A percentile compares a stretch with the other conserved stretches of the same genome.
These are phyloP conservation scores for Alexandromys fortis DNA, from an alignment of 2,113 vertebrate genomes.

Conservation along the genomic window DNA sequence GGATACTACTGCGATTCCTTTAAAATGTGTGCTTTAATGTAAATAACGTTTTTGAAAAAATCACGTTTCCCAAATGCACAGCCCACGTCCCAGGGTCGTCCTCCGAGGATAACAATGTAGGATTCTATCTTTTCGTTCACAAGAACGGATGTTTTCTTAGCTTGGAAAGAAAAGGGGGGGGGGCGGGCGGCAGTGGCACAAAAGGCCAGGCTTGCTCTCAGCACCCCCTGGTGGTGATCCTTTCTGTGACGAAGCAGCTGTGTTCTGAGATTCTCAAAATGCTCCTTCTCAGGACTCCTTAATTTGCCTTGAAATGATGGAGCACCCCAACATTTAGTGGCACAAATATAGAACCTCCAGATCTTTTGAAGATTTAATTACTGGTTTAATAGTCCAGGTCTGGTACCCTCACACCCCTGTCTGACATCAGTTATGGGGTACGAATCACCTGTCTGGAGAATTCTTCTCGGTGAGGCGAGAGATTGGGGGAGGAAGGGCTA, in stretches of 20 bases:
- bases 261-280: background rate
- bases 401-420: too few species aligned
- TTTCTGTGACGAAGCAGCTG: background rate
- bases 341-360: background rate
- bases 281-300: background rate
- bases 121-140: background rate
- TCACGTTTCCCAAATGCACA: background rate
- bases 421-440: accelerated
- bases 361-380: background rate
- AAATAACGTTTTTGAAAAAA: background rate
- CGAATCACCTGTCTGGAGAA: background rate
- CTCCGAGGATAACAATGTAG: background rate
- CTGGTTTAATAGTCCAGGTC: background rate
- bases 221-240: background rate
- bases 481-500: background rate
- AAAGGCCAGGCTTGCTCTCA: background rate
- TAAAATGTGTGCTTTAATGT: background rate
- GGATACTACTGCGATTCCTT: too few species aligned
- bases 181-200: background rate
- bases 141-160: background rate
- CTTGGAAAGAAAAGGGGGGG: background rate
- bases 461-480: background rate
- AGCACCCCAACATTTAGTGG: background rate
- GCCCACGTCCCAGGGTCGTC: background rate
- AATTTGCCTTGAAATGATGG: background rate